Base-by-base conservation (phyloP, 2,797 vertebrate genomes). In the Ciconia nigra region DNA sequence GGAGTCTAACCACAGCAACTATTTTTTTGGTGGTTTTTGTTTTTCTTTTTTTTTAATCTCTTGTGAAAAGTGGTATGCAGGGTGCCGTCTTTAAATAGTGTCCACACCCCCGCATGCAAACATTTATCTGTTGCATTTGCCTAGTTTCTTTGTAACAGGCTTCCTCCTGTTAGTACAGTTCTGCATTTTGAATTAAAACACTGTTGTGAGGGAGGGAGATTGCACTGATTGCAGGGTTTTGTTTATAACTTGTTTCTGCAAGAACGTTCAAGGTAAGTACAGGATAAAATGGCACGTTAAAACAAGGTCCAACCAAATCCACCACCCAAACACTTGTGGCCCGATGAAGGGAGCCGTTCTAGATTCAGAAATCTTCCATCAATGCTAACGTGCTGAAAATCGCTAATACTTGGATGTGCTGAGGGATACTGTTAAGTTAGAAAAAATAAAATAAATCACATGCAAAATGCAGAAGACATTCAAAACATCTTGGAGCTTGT, bases 171-270 rank as follows among this genome's bases (percentile, higher is more conserved):
- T 20, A 18, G 29, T 2, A 9, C 13, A 3, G 62, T 6, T 74
- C 16, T 22, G 15, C 5, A 0, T 15, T 54, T 51, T 13, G 29
- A 76, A 8, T 19, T 67, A 4, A n/a, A 21, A 12, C 9, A 0
- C 6, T 10, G 4, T 5, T 51, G 39, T 4, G 37, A 39, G 44
- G 69, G 70, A 41, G 26, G 44, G 41, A 35, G 46, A 4, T 2
- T 2, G 33, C 51, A 46, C 59, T 49, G 22, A 2, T 6, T 2
- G 46, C 35, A 39, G 28, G 10, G 3, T 66, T 41, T 52, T 31
- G 7, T 51, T 61, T 18, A 1, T 19, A 42, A 15, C 15, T 44
- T 19, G 13, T 44, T 77, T 72, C 47, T 61, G n/a, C 49, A 9
- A 20, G 29, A n/a, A 19, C 1, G 1, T 16, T 39, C 11, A 5